Conservation (phyloP, 2,113 vertebrate genomes). For the Cairina moschata region DNA sequence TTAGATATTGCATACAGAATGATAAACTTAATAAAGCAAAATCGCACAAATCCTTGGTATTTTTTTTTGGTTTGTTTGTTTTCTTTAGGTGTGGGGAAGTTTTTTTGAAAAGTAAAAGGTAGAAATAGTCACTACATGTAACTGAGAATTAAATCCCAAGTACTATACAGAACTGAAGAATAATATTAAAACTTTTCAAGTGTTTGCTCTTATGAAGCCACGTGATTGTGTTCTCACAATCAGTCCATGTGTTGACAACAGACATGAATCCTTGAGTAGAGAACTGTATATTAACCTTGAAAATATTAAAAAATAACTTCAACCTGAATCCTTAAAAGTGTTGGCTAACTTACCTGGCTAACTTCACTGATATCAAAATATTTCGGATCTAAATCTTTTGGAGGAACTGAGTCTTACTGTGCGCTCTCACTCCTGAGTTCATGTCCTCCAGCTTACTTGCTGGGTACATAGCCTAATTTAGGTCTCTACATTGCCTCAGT, state of each 20-base stretch:
- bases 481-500: neutral
- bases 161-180: neutral
- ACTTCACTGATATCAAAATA: neutral
- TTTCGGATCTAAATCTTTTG: neutral
- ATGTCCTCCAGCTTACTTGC: neutral
- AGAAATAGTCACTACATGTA: neutral
- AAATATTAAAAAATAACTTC: neutral
- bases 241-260: neutral
- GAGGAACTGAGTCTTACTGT: neutral
- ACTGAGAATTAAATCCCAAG: neutral
- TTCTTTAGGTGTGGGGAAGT: neutral
- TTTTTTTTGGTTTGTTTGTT: too few relatives aligned
- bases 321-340: neutral
- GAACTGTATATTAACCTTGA: neutral
- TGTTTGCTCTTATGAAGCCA: neutral
- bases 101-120: neutral
- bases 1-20: accelerated
- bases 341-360: neutral
- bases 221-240: neutral
- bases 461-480: neutral
- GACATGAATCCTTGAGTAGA: neutral
- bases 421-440: neutral
- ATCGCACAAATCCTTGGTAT: neutral
- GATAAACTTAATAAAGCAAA: neutral
- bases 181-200: accelerated